A percentile compares a stretch with the other conserved stretches of the same genome.
These are phyloP conservation scores for Myotis daubentonii DNA, from an alignment of 2,797 vertebrate species.

Conservation along the genomic window DNA sequence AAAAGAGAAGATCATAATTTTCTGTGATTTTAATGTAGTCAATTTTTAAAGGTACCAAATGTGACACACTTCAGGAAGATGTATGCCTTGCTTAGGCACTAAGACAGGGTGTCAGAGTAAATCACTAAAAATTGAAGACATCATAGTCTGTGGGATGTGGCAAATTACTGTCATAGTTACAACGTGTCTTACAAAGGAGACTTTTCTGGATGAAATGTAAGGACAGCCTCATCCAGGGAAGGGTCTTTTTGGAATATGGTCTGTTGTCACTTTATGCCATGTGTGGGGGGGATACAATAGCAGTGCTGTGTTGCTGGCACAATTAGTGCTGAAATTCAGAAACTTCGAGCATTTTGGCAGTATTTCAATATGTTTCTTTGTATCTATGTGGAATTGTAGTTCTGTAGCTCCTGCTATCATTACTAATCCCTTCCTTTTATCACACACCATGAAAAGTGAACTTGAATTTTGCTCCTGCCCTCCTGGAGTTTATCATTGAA, in stretches of 20 bases:
- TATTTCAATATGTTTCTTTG: constrained; percentile 1
- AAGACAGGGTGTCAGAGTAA: constrained; percentile 75
- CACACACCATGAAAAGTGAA: not conserved
- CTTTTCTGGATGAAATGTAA: constrained; percentile 63
- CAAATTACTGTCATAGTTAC: constrained; percentile 67
- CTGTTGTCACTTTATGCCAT: constrained; percentile 19
- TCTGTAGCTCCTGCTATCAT: not conserved
- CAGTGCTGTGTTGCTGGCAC: not conserved
- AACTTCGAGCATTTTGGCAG: not conserved
- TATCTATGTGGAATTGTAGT: not conserved
- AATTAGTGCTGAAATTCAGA: constrained; percentile 52
- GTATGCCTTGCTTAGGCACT: constrained; percentile 48
- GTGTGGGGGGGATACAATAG: not conserved
- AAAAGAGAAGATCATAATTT: constrained; percentile 68
- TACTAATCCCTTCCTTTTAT: not conserved
- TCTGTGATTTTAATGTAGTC: constrained; percentile 71
- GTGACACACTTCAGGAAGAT: constrained; percentile 67
- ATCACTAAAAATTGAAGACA: constrained; percentile 73
- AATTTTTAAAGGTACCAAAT: constrained; percentile 62
- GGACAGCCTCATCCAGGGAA: constrained; percentile 41
- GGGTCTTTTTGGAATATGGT: not conserved
- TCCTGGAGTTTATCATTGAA: constrained; percentile 37
- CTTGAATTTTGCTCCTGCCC: not conserved
- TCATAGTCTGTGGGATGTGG: constrained; percentile 59
- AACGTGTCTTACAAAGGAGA: constrained; percentile 22